These are phyloP conservation scores for Drosophila pseudotakahashii DNA, from an alignment of 2,888 invertebrate genomes.

Conservation along the genomic window DNA sequence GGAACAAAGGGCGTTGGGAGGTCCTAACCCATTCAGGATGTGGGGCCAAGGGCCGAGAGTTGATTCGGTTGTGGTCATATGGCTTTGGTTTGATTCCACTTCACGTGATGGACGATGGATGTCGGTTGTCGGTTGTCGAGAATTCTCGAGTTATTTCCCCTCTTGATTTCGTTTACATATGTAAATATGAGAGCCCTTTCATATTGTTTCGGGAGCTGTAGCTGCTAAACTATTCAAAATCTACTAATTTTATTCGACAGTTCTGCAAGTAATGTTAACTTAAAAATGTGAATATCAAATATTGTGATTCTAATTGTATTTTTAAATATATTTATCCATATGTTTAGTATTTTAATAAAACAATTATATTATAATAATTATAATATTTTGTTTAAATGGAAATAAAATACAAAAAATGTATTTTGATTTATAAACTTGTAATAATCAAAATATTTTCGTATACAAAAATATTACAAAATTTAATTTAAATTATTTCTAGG, in stretches of 20 bases:
- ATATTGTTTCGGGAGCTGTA: neutral
- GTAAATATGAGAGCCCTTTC: constrained; percentile 15
- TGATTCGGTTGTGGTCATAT: constrained; percentile 18
- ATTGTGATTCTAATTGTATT: too few relatives aligned
- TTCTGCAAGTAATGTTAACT: neutral
- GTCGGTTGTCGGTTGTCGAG: constrained; percentile 8
- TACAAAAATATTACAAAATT: too few relatives aligned
- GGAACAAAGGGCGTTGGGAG: too few relatives aligned
- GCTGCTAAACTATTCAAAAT: constrained; percentile 19
- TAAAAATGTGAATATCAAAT: neutral
- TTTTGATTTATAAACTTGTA: too few relatives aligned
- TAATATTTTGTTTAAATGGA: neutral
- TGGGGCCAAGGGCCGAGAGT: constrained; percentile 5
- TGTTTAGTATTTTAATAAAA: too few relatives aligned
- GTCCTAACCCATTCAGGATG: constrained; percentile 1
- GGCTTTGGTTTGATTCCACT: constrained; percentile 1
- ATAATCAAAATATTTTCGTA: too few relatives aligned
- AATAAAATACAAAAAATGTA: too few relatives aligned
- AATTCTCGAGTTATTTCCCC: constrained; percentile 19
- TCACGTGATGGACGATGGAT: constrained; percentile 14
- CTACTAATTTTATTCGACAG: constrained; percentile 12
- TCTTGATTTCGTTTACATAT: constrained; percentile 37
- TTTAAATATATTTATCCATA: too few relatives aligned
- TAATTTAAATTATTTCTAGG: too few relatives aligned
- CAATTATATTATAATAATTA: too few relatives aligned